Conservation (phyloP, 2,888 invertebrate species). For the Drosophila borborema region DNA sequence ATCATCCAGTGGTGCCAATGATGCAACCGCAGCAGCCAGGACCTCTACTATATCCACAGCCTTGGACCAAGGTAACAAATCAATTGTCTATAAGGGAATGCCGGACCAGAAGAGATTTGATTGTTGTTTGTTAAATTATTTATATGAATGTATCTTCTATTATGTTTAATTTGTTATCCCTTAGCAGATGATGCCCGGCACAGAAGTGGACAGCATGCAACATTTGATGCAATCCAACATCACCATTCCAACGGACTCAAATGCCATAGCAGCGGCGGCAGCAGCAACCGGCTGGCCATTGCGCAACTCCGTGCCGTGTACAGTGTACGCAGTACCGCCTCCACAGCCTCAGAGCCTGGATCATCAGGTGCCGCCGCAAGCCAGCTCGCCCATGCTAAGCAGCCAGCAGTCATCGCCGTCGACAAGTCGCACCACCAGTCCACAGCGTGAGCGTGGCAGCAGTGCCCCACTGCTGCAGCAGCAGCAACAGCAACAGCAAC, state of each 20-base stretch:
- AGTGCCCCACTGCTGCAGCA: slow-evolving; percentile 64
- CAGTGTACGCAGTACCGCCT: slow-evolving; percentile 55
- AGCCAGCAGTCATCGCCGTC: slow-evolving; percentile 90
- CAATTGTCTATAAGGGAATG: neutral
- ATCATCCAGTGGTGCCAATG: slow-evolving; percentile 78
- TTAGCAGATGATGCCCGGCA: slow-evolving; percentile 77
- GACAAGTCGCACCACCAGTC: slow-evolving; percentile 91
- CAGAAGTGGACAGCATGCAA: slow-evolving; percentile 83
- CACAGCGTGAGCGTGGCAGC: slow-evolving; percentile 85
- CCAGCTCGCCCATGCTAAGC: slow-evolving; percentile 90
- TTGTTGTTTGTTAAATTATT: neutral
- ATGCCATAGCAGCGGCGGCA: slow-evolving; percentile 64
- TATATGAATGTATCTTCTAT: neutral
- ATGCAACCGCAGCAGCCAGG: slow-evolving; percentile 77
- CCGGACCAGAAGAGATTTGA: neutral
- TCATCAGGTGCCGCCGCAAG: slow-evolving; percentile 85
- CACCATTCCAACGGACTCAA: slow-evolving; percentile 84
- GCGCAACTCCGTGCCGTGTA: slow-evolving; percentile 56
- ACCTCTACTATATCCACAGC: slow-evolving; percentile 82
- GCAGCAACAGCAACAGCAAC: slow-evolving; percentile 74
- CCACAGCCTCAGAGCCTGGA: slow-evolving; percentile 57
- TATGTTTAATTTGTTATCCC: neutral
- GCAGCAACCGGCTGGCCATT: slow-evolving; percentile 73
- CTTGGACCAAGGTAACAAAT: slow-evolving; percentile 81
- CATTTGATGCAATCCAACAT: slow-evolving; percentile 84